phyloP scores from a whole-genome alignment of 2,888 invertebrate species.

The Apotomis capreana region DNA sequence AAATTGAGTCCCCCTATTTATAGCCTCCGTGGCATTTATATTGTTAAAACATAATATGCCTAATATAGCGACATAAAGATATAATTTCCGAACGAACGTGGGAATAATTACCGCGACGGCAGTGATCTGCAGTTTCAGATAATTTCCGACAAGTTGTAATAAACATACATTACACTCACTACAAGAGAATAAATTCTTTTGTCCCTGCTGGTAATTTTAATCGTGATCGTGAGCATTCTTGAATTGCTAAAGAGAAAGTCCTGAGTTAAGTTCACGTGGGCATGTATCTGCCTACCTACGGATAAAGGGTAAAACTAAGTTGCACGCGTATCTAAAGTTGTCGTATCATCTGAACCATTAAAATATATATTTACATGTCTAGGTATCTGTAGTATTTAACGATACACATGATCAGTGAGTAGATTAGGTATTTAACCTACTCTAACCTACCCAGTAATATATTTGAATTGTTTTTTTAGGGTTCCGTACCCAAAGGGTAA shows the following conservation, averaged over 20 bases:
- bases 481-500: too few relatives aligned
- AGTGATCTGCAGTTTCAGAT: slow-evolving; percentile 55
- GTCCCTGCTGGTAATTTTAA: slow-evolving; percentile 46
- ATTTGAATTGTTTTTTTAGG: too few relatives aligned
- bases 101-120: slow-evolving; percentile 40
- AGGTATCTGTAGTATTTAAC: too few relatives aligned
- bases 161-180: slow-evolving; percentile 49
- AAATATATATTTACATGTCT: too few relatives aligned
- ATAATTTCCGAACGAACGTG: slow-evolving; percentile 21
- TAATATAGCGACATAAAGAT: not conserved
- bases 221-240: slow-evolving; percentile 45
- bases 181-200: slow-evolving; percentile 49
- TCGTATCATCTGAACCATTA: not conserved
- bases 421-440: too few relatives aligned
- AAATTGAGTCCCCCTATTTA: slow-evolving; percentile 57
- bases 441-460: too few relatives aligned
- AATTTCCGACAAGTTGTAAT: slow-evolving; percentile 50
- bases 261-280: slow-evolving; percentile 36
- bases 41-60: slow-evolving; percentile 21
- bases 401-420: too few relatives aligned
- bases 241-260: slow-evolving; percentile 44
- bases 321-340: not conserved
- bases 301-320: not conserved
- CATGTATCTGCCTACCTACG: slow-evolving; percentile 19
- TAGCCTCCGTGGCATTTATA: slow-evolving; percentile 29